Base-by-base conservation (phyloP, 2,113 vertebrate genomes). In the Phycodurus eques region DNA sequence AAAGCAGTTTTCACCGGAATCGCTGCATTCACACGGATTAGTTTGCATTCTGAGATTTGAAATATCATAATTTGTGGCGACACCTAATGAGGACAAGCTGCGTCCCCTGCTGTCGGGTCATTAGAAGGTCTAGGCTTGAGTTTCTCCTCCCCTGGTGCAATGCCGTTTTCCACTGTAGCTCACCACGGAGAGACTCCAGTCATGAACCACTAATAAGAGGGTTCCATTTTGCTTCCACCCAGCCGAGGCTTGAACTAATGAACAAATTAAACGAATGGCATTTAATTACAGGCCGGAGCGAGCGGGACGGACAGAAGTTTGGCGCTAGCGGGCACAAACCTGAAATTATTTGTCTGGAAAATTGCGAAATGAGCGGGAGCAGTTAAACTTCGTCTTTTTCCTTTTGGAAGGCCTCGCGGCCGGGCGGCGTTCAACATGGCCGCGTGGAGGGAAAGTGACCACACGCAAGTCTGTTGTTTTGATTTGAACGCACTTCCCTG, bases 151-250 rank as follows among this genome's bases (percentile, higher is more conserved):
- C 74, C 64, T 68, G 44, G 78, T 63, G 44, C 63, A 61, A 22
- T 44, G 72, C 76, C 83, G 69, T 87, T 87, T 89, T 90, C 85
- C 86, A 82, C 70, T 68, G 22, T 20, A 27, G 70, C 71, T 83
- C 75, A 31, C 83, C 83, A 85, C 69, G 84, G 82, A 90, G 86
- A 88, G 83, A 84, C 78, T 22, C 54, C 78, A 88, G 85, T 89
- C 88, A 88, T 85, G 87, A 85, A 89, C 91, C 91, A 89, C 90
- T 92, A 90, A 91, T 91, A 78, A 87, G 82, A 86, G 88, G 90
- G 90, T 91, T 91, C 88, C 88, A 78, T 79, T 89, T 79, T 71
- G 71, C 79, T 78, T 82, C 78, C 75, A 83, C 85, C 85, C 79
- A 84, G 84, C 82, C 80, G 76, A 88, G 83, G 87, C 85, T 87